Evolutionary conservation across 2,888 invertebrate species (phyloP).

Genomic region (Eupeodes luniger): DNA sequence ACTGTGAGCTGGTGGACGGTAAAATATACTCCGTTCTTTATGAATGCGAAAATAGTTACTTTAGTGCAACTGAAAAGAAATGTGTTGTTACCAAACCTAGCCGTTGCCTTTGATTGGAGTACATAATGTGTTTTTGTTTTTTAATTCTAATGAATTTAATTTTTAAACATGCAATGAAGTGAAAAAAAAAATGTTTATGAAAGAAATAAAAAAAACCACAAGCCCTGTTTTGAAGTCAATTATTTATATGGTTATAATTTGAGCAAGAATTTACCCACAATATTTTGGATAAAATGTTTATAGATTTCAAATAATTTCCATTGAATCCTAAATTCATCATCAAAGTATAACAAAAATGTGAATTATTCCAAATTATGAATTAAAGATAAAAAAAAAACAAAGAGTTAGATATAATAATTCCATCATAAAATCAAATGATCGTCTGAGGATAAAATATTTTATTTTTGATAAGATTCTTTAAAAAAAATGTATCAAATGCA

Average conservation of each 20-base stretch:
- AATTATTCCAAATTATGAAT: neutral
- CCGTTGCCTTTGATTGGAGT: too few relatives aligned
- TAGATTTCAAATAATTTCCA: neutral
- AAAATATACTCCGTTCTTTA: constrained; percentile 8
- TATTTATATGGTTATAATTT: too few relatives aligned
- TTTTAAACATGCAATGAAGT: too few relatives aligned
- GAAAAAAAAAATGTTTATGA: too few relatives aligned
- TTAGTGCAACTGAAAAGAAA: neutral
- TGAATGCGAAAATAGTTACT: neutral
- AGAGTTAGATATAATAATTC: neutral
- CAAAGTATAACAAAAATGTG: neutral
- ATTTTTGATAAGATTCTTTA: neutral
- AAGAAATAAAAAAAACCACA: too few relatives aligned
- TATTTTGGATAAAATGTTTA: neutral
- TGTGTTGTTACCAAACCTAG: constrained; percentile 18
- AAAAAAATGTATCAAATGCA: neutral
- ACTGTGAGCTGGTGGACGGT: constrained; percentile 17
- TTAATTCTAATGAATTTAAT: too few relatives aligned
- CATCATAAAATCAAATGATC: neutral
- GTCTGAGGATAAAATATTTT: neutral
- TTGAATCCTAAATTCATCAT: neutral
- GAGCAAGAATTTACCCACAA: too few relatives aligned
- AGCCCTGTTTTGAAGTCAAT: too few relatives aligned
- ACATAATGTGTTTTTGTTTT: too few relatives aligned
- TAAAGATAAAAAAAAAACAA: neutral